phyloP scores from a whole-genome alignment of 2,797 vertebrate genomes.

The Carcharodon carcharias region DNA sequence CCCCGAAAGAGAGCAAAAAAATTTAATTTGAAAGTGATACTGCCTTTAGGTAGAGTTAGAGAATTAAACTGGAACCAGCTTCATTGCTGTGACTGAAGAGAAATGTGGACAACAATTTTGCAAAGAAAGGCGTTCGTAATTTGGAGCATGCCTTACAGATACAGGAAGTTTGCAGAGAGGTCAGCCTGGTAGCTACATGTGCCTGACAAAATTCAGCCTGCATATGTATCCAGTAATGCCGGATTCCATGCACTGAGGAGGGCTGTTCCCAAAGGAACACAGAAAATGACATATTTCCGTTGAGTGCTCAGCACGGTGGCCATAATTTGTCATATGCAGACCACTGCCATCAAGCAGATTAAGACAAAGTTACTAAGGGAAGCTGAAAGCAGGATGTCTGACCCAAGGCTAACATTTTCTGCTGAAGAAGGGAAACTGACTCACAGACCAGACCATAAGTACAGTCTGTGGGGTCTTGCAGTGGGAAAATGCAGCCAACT shows the following conservation, averaged over 20 bases:
- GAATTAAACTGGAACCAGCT: not conserved
- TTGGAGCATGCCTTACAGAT: not conserved
- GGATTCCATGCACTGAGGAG: not conserved
- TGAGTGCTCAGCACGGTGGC: constrained; percentile 20
- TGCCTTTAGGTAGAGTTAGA: not conserved
- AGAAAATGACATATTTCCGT: constrained; percentile 19
- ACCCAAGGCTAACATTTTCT: constrained; percentile 44
- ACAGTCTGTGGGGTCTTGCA: constrained; percentile 38
- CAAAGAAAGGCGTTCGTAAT: not conserved
- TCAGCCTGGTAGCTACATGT: not conserved
- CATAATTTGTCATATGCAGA: constrained; percentile 21
- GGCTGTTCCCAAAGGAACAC: constrained; percentile 9
- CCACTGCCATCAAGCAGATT: constrained; percentile 29
- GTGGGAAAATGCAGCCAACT: constrained; percentile 29
- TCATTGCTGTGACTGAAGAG: not conserved
- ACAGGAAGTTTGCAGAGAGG: constrained; percentile 8
- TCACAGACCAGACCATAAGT: constrained; percentile 42
- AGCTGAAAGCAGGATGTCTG: constrained; percentile 50
- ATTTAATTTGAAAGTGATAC: not conserved
- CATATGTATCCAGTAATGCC: not conserved
- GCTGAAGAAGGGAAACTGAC: constrained; percentile 42
- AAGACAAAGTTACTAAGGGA: constrained; percentile 46
- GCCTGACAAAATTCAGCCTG: not conserved
- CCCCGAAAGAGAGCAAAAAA: not conserved
- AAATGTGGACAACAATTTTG: not conserved